Evolutionary conservation across 2,797 vertebrate species (phyloP).

Genomic region (Sebastes trivittatus): DNA sequence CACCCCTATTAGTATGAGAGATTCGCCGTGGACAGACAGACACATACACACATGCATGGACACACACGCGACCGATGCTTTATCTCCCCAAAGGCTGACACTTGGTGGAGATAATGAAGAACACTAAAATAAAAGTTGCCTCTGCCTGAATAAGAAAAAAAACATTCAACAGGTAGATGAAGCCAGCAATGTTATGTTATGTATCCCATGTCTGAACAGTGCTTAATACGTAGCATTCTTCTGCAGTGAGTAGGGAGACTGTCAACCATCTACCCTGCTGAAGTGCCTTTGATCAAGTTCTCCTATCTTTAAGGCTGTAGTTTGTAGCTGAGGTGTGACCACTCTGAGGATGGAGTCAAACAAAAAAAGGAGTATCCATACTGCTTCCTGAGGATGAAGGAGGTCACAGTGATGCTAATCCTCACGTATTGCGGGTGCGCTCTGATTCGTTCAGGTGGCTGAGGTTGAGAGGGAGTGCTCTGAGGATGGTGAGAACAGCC

Average conservation of each 20-base stretch:
- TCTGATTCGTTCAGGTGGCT: neutral
- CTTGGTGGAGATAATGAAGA: no score
- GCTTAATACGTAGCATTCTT: accelerated
- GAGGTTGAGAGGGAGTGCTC: neutral
- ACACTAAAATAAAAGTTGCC: neutral
- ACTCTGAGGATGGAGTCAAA: neutral
- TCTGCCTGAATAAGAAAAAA: neutral
- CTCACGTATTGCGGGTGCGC: neutral
- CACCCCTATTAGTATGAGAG: no score
- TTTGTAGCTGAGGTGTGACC: neutral
- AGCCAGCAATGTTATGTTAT: neutral
- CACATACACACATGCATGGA: no score
- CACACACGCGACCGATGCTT: no score
- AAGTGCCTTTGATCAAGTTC: neutral
- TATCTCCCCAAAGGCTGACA: no score
- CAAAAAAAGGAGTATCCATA: neutral
- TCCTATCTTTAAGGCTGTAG: neutral
- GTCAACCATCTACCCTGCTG: neutral
- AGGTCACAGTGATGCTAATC: neutral
- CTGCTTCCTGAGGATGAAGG: neutral
- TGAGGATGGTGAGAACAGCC: slow-evolving; percentile 11
- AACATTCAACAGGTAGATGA: neutral
- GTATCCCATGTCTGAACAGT: neutral
- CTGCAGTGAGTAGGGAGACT: neutral
- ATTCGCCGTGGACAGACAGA: accelerated